phyloP scores from a whole-genome alignment of 2,888 invertebrate species.

The Busseola fusca region DNA sequence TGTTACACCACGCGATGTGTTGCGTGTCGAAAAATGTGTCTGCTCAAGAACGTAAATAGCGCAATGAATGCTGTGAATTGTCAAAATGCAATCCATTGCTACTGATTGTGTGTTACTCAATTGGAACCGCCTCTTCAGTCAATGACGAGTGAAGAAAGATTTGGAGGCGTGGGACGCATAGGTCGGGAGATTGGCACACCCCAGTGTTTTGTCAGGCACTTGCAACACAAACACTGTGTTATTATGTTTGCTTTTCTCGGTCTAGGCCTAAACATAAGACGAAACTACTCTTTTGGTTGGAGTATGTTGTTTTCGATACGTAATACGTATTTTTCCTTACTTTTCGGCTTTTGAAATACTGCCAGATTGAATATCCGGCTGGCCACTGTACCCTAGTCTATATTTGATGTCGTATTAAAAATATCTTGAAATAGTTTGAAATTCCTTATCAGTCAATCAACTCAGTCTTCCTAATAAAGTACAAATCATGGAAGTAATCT shows the following conservation, averaged over 20 bases:
- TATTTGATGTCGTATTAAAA: constrained; percentile 2
- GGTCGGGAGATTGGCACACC: constrained; percentile 79
- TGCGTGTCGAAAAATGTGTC: too few relatives aligned
- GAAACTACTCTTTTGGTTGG: constrained; percentile 26
- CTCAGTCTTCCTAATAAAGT: neutral
- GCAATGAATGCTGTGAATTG: too few relatives aligned
- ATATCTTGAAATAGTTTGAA: constrained; percentile 1
- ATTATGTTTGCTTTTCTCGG: constrained; percentile 41
- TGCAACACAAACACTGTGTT: constrained; percentile 43
- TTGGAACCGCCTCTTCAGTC: constrained; percentile 40
- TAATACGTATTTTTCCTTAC: constrained; percentile 19
- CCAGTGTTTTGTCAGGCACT: constrained; percentile 68
- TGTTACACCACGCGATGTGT: too few relatives aligned
- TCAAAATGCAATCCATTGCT: too few relatives aligned
- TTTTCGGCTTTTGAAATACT: constrained; percentile 9
- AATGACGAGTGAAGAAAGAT: constrained; percentile 48
- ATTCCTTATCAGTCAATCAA: constrained; percentile 9
- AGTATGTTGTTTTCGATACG: constrained; percentile 27
- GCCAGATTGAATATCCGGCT: constrained; percentile 41
- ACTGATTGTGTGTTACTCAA: too few relatives aligned
- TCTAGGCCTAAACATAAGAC: constrained; percentile 53
- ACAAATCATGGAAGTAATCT: neutral
- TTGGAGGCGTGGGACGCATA: constrained; percentile 69
- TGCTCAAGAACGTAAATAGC: too few relatives aligned
- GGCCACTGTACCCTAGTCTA: neutral